Evolutionary conservation across 92 coral and sea anemone species (phyloP), one percentile per base, ranked within the genome.

Genomic region (Umimayanthus kanabou): DNA sequence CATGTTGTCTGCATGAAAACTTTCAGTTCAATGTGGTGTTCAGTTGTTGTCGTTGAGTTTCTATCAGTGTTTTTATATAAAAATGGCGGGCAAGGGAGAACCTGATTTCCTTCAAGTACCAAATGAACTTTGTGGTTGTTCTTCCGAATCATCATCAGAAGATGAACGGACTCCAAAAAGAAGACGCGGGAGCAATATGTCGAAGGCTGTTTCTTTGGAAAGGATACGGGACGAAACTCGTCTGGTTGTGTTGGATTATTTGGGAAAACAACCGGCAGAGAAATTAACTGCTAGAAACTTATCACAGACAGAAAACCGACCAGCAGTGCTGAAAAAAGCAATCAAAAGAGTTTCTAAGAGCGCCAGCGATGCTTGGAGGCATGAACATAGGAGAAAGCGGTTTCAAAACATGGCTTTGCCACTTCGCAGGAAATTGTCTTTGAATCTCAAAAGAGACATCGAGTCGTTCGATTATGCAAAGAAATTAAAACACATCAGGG

Each of bases 181-280:
- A 70, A 81, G 15, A 66, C 69, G 26, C 26, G 45, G 16, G 15
- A 85, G 29, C 0, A 78, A 53, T 23, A 80, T 80, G 70, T 88
- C 78, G 77, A 89, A 76, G 84, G 86, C 92, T 73, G 91, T 93
- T 23, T 93, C 96, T 39, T 90, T 89, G 23, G 99, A 97, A 81
- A 93, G 96, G 23, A 86, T 95, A 74, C 95, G 96, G 39, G 98
- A 97, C 80, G 99, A 97, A 89, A 97, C 99, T 0, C 93, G 98
- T 18, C 90, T 97, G 42, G 99, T 97, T 39, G 93, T 97, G 47
- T 79, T 97, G 47, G 99, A 97, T 80, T 97, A 91, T 81, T 86
- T 97, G 22, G 92, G 94, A 16, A 79, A 95, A 49, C 88, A 95
- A 75, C 98, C 99, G 9, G 91, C 91, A 22, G 98, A 97, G 47